Evolutionary conservation across 2,888 invertebrate genomes (phyloP).

Genomic region (Trichopria drosophilae): DNA sequence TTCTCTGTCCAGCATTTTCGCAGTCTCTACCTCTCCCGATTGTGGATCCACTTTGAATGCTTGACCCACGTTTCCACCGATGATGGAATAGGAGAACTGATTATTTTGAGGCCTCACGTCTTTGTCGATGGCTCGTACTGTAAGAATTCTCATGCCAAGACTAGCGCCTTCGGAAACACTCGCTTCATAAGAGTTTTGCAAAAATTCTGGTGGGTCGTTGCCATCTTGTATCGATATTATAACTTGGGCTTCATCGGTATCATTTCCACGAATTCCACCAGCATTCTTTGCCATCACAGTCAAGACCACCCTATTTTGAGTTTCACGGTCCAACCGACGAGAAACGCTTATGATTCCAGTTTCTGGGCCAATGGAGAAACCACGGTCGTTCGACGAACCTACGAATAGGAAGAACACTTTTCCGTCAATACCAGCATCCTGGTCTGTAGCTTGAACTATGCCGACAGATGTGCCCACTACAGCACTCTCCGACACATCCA

Average conservation of each 20-base stretch:
- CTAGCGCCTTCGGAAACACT: constrained; percentile 79
- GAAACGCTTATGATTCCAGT: constrained; percentile 85
- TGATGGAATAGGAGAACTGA: constrained; percentile 87
- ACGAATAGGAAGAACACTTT: constrained; percentile 89
- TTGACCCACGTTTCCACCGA: constrained; percentile 80
- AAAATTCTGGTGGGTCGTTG: constrained; percentile 93
- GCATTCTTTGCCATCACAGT: constrained; percentile 94
- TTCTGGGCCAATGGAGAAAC: constrained; percentile 82
- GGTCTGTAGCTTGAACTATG: constrained; percentile 83
- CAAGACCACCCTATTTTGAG: constrained; percentile 84
- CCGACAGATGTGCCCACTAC: constrained; percentile 84
- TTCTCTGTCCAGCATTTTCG: constrained; percentile 79
- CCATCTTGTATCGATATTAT: constrained; percentile 93
- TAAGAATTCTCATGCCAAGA: constrained; percentile 73
- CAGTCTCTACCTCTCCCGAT: constrained; percentile 79
- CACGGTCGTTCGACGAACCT: constrained; percentile 88
- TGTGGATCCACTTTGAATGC: constrained; percentile 87
- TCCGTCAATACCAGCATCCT: constrained; percentile 85
- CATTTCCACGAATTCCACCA: constrained; percentile 91
- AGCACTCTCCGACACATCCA: constrained; percentile 90
- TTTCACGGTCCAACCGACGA: constrained; percentile 78
- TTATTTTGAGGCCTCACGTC: constrained; percentile 90
- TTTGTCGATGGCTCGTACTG: constrained; percentile 86
- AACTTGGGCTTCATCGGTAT: constrained; percentile 93
- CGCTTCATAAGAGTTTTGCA: constrained; percentile 76